Evolutionary conservation across 2,113 vertebrate species (phyloP).

Genomic region (Ceratotherium simum): DNA sequence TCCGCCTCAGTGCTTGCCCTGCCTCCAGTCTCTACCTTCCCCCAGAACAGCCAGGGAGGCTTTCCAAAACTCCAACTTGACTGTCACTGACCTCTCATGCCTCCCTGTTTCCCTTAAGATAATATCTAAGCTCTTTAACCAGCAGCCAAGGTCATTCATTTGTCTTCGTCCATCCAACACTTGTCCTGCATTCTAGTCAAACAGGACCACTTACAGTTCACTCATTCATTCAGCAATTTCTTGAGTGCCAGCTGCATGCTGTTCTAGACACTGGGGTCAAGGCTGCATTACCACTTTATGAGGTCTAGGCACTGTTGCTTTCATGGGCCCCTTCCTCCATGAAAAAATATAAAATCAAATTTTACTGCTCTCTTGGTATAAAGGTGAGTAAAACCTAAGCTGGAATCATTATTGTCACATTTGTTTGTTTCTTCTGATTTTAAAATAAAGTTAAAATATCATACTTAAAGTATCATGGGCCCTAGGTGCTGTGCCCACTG

Average conservation of each 20-base stretch:
- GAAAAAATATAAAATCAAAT: not conserved
- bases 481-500: not conserved
- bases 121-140: not conserved
- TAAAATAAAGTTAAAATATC: not conserved
- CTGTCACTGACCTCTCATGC: not conserved
- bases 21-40: not conserved
- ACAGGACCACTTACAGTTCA: not conserved
- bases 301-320: not conserved
- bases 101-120: not conserved
- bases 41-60: not conserved
- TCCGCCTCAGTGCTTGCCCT: not conserved
- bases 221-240: not conserved
- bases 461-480: not conserved
- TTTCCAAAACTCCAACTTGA: not conserved
- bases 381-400: not conserved
- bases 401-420: not conserved
- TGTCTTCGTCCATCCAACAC: too few relatives aligned
- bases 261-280: not conserved
- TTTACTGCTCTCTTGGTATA: not conserved
- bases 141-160: not conserved
- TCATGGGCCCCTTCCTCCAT: not conserved
- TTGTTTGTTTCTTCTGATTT: not conserved
- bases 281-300: not conserved
- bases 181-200: not conserved
- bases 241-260: not conserved